These are phyloP conservation scores for Conus betulinus DNA, from an alignment of 1,140 invertebrate species.

Conservation along the genomic window DNA sequence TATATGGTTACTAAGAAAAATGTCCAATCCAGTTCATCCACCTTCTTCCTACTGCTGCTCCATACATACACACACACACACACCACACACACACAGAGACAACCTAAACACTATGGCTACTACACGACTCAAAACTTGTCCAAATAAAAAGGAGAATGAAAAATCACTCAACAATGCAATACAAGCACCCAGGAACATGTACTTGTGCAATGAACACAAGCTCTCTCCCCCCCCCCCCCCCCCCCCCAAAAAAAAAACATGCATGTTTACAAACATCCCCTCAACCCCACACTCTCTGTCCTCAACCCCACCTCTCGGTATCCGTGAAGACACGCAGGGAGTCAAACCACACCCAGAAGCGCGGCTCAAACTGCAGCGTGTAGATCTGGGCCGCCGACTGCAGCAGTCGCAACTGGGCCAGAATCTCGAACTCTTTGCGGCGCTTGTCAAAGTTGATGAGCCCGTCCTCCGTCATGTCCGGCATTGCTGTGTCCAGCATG, in stretches of 20 bases:
- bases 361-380: slow-evolving; percentile 86
- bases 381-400: slow-evolving; percentile 97
- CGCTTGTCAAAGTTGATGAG: slow-evolving; percentile 99
- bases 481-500: slow-evolving; percentile 98
- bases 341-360: slow-evolving; percentile 95
- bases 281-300: not conserved
- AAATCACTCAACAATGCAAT: too few relatives aligned
- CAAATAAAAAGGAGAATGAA: too few relatives aligned
- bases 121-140: too few relatives aligned
- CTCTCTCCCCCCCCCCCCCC: not conserved
- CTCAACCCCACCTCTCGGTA: slow-evolving; percentile 84
- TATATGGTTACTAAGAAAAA: too few relatives aligned
- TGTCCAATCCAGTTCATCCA: too few relatives aligned
- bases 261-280: not conserved
- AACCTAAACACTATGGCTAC: too few relatives aligned
- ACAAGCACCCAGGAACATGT: too few relatives aligned
- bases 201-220: not conserved
- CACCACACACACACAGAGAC: too few relatives aligned
- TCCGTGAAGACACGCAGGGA: slow-evolving; percentile 92
- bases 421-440: slow-evolving; percentile 98
- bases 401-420: slow-evolving; percentile 95
- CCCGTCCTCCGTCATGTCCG: slow-evolving; percentile 82
- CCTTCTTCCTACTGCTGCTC: too few relatives aligned
- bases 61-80: too few relatives aligned
- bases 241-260: too few relatives aligned